Conservation (phyloP, 2,113 vertebrate species). For the human (Homo sapiens) region DNA sequence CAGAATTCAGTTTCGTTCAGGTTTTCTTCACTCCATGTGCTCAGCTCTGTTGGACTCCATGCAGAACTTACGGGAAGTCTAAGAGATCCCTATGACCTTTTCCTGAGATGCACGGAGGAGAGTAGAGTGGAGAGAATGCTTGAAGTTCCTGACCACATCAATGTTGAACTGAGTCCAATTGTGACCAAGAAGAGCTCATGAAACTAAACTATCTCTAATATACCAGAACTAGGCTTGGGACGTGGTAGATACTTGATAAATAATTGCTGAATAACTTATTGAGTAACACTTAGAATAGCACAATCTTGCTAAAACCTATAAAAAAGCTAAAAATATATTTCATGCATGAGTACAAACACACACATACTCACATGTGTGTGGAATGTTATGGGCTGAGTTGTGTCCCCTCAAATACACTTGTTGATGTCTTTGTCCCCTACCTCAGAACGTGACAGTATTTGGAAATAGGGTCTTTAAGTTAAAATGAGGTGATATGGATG, state of each 20-base stretch:
- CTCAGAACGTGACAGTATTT: neutral
- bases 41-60: neutral
- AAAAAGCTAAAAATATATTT: neutral
- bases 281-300: neutral
- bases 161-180: neutral
- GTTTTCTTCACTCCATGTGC: neutral
- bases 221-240: neutral
- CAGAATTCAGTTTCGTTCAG: neutral
- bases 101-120: neutral
- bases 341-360: neutral
- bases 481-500: neutral
- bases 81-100: neutral
- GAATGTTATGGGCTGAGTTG: neutral
- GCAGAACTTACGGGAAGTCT: neutral
- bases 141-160: neutral
- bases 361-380: accelerated
- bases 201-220: neutral
- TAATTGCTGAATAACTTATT: neutral
- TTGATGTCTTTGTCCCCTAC: neutral
- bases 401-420: neutral
- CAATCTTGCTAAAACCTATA: neutral
- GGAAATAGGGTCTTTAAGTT: neutral
- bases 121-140: neutral
- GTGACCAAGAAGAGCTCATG: neutral
- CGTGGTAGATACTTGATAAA: neutral